Conservation (phyloP, 2,888 invertebrate species). For the Trachelus stipa region DNA sequence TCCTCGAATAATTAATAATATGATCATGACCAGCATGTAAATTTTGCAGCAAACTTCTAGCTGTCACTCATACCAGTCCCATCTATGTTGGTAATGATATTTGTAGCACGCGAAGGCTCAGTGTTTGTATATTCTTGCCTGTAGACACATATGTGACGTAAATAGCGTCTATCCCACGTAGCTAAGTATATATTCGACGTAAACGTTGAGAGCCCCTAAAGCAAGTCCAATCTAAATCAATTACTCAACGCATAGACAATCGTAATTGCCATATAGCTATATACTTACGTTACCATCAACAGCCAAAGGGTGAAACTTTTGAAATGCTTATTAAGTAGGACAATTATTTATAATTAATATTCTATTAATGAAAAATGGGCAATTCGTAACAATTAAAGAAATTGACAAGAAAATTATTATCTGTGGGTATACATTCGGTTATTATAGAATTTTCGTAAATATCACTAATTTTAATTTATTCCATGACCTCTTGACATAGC, state of each 20-base stretch:
- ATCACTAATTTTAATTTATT: background rate
- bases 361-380: conserved; percentile 40
- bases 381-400: background rate
- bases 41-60: background rate
- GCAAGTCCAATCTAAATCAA: conserved; percentile 46
- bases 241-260: conserved; percentile 44
- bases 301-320: conserved; percentile 24
- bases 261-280: conserved; percentile 44
- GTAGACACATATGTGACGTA: background rate
- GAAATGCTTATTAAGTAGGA: conserved; percentile 49
- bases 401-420: background rate
- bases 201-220: conserved; percentile 24
- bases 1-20: conserved; percentile 17
- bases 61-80: conserved; percentile 1
- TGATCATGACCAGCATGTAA: conserved; percentile 5
- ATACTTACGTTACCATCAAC: conserved; percentile 22
- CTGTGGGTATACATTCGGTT: background rate
- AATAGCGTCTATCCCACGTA: conserved; percentile 7
- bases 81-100: background rate
- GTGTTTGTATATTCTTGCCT: background rate
- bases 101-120: background rate
- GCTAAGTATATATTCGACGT: background rate
- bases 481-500: background rate
- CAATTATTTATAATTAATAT: conserved; percentile 52
- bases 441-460: background rate